Base-by-base conservation (phyloP, 2,797 vertebrate species). In the Pseudotriccus pelzelni region DNA sequence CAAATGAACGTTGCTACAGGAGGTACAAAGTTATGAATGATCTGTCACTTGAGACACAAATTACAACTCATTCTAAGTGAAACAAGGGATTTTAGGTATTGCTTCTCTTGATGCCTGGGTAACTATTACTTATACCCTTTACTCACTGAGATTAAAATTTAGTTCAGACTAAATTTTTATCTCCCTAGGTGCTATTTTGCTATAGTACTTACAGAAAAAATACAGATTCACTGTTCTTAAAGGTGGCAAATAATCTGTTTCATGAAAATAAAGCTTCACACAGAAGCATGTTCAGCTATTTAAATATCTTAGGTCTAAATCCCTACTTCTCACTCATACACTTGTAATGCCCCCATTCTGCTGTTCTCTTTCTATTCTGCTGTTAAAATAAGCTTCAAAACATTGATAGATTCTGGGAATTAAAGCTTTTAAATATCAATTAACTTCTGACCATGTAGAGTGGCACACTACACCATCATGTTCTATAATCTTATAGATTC, bases 381-480 rank as follows among this genome's bases (percentile, higher is more conserved):
- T 58, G 16, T 76, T 87, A 62, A 87, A 87, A 68, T 74, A 82
- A 55, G 22, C 44, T 90, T 80, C 28, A 79, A 72, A 82, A 28
- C 17, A 66, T 63, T 90, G 49, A 34, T 62, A 84, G 18, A 6
- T 77, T 94, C 36, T 83, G 73, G 28, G 50, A 93, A 87, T 74
- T 87, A 77, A 79, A 90, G 49, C 14, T 73, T 86, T 91, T 89
- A 94, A 94, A 86, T 68, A 87, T 13, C 69, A 94, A 70, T 91
- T 93, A 89, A 50, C 60, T 83, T 89, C 22, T 90, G 70, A 67
- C 39, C 41, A 47, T 14, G 23, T 47, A 69, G 14, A 19, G 12
- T 74, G 91, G 67, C 32, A 70, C 18, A 50, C 18, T 82, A 70
- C 47, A 52, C 44, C 47, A 41, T 64, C 60, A 56, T 52, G 41